Evolutionary conservation across 2,113 vertebrate genomes (phyloP).

Genomic region (Rhombomys opimus): DNA sequence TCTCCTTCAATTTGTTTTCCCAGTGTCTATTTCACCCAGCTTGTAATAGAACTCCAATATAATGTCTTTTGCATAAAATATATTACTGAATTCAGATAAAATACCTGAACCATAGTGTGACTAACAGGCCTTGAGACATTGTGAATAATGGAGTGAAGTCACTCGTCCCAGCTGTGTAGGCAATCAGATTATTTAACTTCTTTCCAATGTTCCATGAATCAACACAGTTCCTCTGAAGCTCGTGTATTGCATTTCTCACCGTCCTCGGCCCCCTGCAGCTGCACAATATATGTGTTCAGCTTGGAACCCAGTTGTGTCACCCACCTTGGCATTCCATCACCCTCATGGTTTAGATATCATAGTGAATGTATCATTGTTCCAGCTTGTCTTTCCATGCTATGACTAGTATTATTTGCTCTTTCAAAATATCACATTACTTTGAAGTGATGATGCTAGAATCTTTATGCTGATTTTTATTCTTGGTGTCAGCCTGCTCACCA

Average conservation of each 20-base stretch:
- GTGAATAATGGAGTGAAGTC: neutral
- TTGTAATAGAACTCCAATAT: neutral
- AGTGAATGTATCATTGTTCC: neutral
- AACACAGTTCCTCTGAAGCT: neutral
- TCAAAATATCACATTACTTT: neutral
- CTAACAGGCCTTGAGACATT: neutral
- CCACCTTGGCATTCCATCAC: neutral
- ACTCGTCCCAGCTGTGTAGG: neutral
- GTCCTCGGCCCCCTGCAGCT: neutral
- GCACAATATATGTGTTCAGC: rapidly evolving
- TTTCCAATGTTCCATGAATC: neutral
- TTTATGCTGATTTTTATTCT: neutral
- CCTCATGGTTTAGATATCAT: rapidly evolving
- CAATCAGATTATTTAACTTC: neutral
- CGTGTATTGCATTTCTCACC: neutral
- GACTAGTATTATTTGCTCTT: neutral
- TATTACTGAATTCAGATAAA: neutral
- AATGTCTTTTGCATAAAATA: neutral
- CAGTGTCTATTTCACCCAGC: neutral
- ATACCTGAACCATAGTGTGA: neutral
- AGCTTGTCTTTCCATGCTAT: neutral
- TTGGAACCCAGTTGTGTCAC: neutral
- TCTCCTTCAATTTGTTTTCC: neutral
- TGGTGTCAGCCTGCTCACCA: neutral
- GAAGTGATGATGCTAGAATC: neutral